A percentile compares a stretch with the other conserved stretches of the same genome.
Conservation (phyloP, 1,140 invertebrate species). For the Drosophila lacteicornis region DNA sequence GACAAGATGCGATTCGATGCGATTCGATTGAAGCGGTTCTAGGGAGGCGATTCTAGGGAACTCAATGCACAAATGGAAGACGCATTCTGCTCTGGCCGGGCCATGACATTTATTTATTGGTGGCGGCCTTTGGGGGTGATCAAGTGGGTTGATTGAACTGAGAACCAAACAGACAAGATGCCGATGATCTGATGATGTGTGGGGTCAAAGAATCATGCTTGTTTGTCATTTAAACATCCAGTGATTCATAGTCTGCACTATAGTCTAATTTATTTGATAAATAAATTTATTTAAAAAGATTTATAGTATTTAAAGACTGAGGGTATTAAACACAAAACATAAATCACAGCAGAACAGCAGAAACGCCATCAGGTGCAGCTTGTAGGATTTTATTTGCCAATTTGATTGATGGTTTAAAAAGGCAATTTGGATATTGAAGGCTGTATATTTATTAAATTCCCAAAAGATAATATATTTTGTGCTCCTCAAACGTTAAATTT, state of each 20-base stretch:
- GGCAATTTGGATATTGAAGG: background rate
- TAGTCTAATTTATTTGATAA: background rate
- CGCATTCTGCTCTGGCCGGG: constrained; percentile 34
- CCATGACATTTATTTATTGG: constrained; percentile 47
- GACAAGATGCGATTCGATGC: constrained; percentile 4
- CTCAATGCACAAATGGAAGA: constrained; percentile 26
- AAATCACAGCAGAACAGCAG: background rate
- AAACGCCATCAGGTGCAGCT: background rate
- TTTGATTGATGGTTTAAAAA: background rate
- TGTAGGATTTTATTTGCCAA: background rate
- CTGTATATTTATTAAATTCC: background rate
- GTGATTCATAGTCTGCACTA: background rate
- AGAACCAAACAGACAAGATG: background rate
- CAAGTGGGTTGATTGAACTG: constrained; percentile 44
- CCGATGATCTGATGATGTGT: background rate
- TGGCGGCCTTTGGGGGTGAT: constrained; percentile 24
- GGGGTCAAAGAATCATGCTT: background rate
- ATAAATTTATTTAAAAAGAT: constrained; percentile 6
- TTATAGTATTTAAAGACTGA: background rate
- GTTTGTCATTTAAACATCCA: constrained; percentile 3
- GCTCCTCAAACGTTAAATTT: background rate
- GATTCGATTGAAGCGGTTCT: background rate
- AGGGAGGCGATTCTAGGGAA: constrained; percentile 12
- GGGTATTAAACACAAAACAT: background rate
- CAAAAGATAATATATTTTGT: background rate